Base-by-base conservation (phyloP, 2,888 invertebrate genomes). In the Eupithecia subfuscata region DNA sequence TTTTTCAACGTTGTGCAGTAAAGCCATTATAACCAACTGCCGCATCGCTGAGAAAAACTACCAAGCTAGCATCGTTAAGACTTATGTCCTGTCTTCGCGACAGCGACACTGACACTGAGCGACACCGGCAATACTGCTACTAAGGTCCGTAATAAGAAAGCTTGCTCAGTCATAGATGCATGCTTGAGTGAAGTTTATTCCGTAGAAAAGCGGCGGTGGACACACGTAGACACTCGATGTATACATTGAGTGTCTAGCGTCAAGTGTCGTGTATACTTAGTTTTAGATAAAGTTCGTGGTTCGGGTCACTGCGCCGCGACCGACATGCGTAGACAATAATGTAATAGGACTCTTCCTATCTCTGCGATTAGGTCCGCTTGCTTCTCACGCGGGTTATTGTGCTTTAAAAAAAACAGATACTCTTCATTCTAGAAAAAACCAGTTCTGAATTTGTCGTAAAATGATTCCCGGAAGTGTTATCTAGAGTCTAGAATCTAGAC, bases 331-430 rank as follows among this genome's bases (percentile, higher is more conserved):
- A 30, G 30, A 30, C 30, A 30, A 30, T 30, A 30, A 30, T 30
- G 30, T 30, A 30, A 30, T 30, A 30, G 30, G 30, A 30, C 30
- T 30, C 48, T 18, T 48, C 8, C 18, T 18, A 14, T 43, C 14
- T 48, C 18, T 48, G 18, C 80, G 96, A 96, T 56, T 97, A 96
- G 84, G 89, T 96, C 16, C 97, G 97, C 64, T 96, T 97, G 82
- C 96, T 95, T 14, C 96, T 96, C 88, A 97, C 99, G 0, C 95
- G 99, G 67, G 99, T 99, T 63, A 98, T 99, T 88, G 99, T 99
- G 52, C 95, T 99, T n/a, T 52, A n/a, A 6, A 52, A n/a, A 7
- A 52, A 52, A 0, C 8, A 52, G n/a, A 18, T 14, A n/a, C 2
- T 56, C 11, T 11, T 56, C 4, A 14, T 25, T 25, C 25, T 25